Evolutionary conservation across 1,140 invertebrate genomes (phyloP), one percentile per base, ranked within the genome.

Genomic region (Bombus sylvicola): DNA sequence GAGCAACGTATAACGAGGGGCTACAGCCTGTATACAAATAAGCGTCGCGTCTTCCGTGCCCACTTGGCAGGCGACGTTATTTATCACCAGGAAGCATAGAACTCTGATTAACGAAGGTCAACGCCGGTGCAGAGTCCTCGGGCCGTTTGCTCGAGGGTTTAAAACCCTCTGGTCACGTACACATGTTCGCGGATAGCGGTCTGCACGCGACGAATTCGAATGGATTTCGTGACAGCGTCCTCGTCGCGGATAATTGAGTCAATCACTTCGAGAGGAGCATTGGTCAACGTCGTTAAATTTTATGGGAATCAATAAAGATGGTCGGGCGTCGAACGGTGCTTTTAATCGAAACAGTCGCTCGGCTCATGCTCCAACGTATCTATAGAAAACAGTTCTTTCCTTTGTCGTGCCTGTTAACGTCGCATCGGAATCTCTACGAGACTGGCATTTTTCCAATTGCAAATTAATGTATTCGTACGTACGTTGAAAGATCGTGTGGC

Each of bases 61-160:
- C 88, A 82, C 90, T 88, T 91, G 91, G 85, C 91, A 89, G 86
- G 85, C 80, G 88, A 89, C 80, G 89, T 92, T 92, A 93, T 92
- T 93, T 93, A 93, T 93, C 92, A 91, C 90, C 92, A 92, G 92
- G 92, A 93, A 92, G 88, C 87, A 83, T 77, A 81, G 82, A 79
- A 86, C 74, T 84, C 91, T 92, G 90, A 93, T 93, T 93, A 93
- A 93, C 92, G 91, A 93, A 93, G 92, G 92, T 92, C 92, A 87
- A 87, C 72, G 66, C 85, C 66, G 83, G 84, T 57, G 81, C 74
- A 83, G 69, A 89, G 83, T 82, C 83, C 73, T 81, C 76, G 85
- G 80, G 84, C 83, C 74, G 73, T 69, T 81, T 69, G n/a, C 64
- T 79, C 75, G 34, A 80, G 86, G 68, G 34, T 80, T 62, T 68